Base-by-base conservation (phyloP, 1,140 invertebrate genomes). In the Drosophila tropicalis region DNA sequence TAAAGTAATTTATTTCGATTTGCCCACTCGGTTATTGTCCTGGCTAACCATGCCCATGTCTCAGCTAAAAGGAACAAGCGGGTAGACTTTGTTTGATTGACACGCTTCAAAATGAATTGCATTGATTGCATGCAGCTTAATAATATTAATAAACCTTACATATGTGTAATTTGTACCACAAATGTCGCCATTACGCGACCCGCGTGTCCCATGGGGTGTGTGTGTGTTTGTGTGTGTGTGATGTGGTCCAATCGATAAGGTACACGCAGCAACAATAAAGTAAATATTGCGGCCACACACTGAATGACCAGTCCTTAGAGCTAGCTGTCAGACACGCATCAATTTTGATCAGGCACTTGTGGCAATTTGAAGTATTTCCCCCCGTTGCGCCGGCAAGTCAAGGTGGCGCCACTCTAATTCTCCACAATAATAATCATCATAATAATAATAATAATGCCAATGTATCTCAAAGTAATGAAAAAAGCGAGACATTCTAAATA, bases 301-400 rank as follows among this genome's bases (percentile, higher is more conserved):
- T 56, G 65, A 39, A 12, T 39, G 36, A 39, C 55, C 47, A 66
- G 62, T 51, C 68, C 67, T 39, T 74, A 67, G 67, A 54, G 75
- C 58, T 58, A 54, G 71, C 58, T 58, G 63, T 64, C 77, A 81
- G 62, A 72, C 57, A 76, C 76, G 63, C 84, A 84, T 89, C 84
- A 72, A 84, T 80, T 90, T 89, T 89, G 81, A 89, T 89, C 84
- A 89, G 82, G 70, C 84, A 89, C 84, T 89, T 89, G 84, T 84
- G 84, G 85, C 71, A 79, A 76, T 75, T 84, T 67, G 56, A 84
- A 87, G 80, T 74, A 84, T 84, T 81, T 73, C 63, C 70, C 41
- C 41, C 70, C 41, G 54, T 67, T 67, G 67, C 9, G 29, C 62
- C 70, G 56, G 70, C 81, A 80, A 71, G 44, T 51, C 75, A 74